A percentile compares a stretch with the other conserved stretches of the same genome.
Evolutionary conservation across 2,797 vertebrate genomes (phyloP).

Genomic region (Coregonus ussuriensis): DNA sequence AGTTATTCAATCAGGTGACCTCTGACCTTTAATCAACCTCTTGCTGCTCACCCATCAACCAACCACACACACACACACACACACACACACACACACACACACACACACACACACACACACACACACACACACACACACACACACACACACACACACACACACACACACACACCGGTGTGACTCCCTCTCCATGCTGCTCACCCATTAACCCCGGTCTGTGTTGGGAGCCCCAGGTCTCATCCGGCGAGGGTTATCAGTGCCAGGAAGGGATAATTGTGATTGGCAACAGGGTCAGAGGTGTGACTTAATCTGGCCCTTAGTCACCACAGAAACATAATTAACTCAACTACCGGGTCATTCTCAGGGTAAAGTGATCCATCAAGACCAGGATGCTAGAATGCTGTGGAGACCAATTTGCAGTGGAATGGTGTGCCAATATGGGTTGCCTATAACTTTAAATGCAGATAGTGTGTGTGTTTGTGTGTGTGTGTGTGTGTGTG

Average conservation of each 20-base stretch:
- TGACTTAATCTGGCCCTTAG: slow-evolving; percentile 75
- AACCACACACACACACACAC: too few species aligned
- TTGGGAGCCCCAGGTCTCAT: slow-evolving; percentile 53
- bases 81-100: too few species aligned
- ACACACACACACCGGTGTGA: slow-evolving; percentile 22
- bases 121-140: too few species aligned
- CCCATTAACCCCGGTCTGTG: slow-evolving; percentile 74
- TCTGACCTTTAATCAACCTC: slow-evolving; percentile 36
- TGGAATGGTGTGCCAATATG: slow-evolving; percentile 19
- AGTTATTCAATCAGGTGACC: slow-evolving; percentile 20
- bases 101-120: too few species aligned
- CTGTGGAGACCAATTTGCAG: slow-evolving; percentile 1
- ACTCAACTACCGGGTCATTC: slow-evolving; percentile 65
- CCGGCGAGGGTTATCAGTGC: slow-evolving; percentile 63
- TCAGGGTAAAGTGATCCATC: slow-evolving; percentile 72
- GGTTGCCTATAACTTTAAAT: background rate
- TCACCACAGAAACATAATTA: slow-evolving; percentile 70
- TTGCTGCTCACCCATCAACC: slow-evolving; percentile 74
- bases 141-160: background rate
- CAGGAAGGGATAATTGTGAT: slow-evolving; percentile 69
- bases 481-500: background rate
- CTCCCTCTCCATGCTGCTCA: slow-evolving; percentile 60
- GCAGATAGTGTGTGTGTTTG: background rate
- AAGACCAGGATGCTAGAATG: slow-evolving; percentile 42
- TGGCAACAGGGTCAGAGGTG: slow-evolving; percentile 72